Conservation (phyloP, 1,140 invertebrate genomes). For the Drepana arcuata region DNA sequence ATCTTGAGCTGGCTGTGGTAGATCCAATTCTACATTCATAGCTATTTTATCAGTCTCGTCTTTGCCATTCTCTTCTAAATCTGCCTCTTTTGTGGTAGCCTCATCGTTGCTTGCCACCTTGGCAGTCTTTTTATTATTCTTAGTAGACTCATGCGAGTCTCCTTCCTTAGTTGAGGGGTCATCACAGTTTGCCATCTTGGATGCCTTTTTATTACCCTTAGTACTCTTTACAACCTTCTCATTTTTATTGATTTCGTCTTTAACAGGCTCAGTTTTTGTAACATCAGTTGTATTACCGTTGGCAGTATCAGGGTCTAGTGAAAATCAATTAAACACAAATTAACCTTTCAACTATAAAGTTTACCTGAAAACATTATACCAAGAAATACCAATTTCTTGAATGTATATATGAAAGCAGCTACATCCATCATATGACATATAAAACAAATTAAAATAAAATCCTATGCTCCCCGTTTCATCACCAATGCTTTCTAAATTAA, state of each 20-base stretch:
- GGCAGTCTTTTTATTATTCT: constrained; percentile 49
- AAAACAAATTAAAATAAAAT: too few species aligned
- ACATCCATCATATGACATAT: too few species aligned
- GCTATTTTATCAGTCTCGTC: constrained; percentile 63
- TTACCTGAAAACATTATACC: too few species aligned
- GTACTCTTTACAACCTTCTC: constrained; percentile 50
- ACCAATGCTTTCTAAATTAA: too few species aligned
- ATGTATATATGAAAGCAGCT: too few species aligned
- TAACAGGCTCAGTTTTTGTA: constrained; percentile 38
- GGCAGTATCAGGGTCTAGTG: constrained; percentile 45
- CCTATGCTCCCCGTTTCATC: too few species aligned
- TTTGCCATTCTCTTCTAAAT: constrained; percentile 60
- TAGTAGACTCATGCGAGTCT: too few species aligned
- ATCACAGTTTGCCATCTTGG: constrained; percentile 43
- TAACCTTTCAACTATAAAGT: too few species aligned
- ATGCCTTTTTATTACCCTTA: constrained; percentile 51
- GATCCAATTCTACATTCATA: constrained; percentile 41
- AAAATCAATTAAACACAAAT: constrained; percentile 9
- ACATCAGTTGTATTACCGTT: constrained; percentile 50
- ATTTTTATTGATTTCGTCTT: constrained; percentile 57
- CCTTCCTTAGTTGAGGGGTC: too few species aligned
- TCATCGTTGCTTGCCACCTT: constrained; percentile 47
- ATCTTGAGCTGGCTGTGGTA: neutral
- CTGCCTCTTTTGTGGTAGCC: constrained; percentile 28
- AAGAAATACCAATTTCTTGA: too few species aligned